These are phyloP conservation scores for Turritopsis dohrnii DNA, from an alignment of 30 jellyfish, hydroid and myxozoan genomes.

Conservation along the genomic window DNA sequence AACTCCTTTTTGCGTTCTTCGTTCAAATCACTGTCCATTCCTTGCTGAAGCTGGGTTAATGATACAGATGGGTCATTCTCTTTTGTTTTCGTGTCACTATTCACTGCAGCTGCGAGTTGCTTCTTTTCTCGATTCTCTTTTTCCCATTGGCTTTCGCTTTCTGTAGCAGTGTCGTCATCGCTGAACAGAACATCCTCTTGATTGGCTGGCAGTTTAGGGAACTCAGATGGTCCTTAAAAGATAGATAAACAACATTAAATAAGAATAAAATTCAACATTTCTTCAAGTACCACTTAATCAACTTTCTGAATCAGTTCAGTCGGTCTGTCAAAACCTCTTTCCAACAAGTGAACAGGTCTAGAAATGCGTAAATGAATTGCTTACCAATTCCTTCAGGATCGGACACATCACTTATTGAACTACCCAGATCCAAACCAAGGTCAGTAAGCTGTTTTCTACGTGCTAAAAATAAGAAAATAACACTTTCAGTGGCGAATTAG, in stretches of 20 bases:
- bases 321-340: too few relatives aligned
- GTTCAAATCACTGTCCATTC: background rate
- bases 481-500: too few relatives aligned
- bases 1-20: background rate
- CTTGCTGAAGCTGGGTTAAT: background rate
- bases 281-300: background rate
- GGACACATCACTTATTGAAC: constrained; percentile 52
- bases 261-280: background rate
- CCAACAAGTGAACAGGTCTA: background rate
- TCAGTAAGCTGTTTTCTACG: background rate
- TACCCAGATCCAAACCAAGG: constrained; percentile 61
- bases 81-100: background rate
- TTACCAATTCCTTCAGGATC: constrained; percentile 49
- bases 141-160: constrained; percentile 6
- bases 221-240: background rate
- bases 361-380: background rate
- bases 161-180: constrained; percentile 1
- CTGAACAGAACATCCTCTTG: background rate
- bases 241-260: too few relatives aligned
- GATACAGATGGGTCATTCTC: background rate
- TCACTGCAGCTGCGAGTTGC: background rate
- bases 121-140: background rate
- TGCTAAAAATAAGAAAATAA: background rate
- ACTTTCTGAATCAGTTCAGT: too few relatives aligned
- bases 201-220: background rate